These are phyloP conservation scores for human DNA, from an alignment of 2,113 vertebrate species.

Conservation along the genomic window DNA sequence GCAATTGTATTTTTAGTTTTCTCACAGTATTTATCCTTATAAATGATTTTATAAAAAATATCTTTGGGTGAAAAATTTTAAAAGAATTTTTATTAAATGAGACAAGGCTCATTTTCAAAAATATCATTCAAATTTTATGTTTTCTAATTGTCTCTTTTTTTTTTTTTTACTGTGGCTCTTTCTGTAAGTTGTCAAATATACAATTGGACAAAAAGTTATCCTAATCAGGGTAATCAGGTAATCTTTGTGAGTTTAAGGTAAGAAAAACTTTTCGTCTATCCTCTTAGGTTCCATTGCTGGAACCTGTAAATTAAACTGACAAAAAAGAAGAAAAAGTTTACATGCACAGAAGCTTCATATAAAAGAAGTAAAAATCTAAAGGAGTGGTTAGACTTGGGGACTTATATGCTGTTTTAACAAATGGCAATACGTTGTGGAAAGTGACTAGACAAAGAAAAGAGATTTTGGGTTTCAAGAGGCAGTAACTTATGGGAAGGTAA, in stretches of 20 bases:
- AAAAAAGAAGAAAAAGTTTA: background rate
- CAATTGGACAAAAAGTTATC: background rate
- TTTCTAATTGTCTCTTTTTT: background rate
- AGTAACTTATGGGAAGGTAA: too few species aligned
- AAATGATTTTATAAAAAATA: slow-evolving; percentile 15
- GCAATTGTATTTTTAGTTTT: background rate
- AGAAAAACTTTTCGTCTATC: background rate
- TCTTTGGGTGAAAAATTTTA: background rate
- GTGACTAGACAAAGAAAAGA: background rate
- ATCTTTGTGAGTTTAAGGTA: background rate
- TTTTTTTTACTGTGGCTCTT: background rate
- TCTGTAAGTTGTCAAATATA: background rate
- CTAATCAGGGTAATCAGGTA: background rate
- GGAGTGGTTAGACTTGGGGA: background rate
- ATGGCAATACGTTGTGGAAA: background rate
- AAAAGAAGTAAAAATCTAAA: background rate
- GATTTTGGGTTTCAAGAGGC: background rate
- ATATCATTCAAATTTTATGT: background rate
- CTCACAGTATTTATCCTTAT: background rate
- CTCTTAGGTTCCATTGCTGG: background rate
- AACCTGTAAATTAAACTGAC: background rate
- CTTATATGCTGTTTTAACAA: background rate
- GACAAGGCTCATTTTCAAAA: background rate
- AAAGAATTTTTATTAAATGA: background rate
- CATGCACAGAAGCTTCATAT: background rate